Percentiles rank a stretch among this genome's conserved stretches.
These are phyloP conservation scores for Luehdorfia chinensis DNA, from an alignment of 1,140 invertebrate genomes.

Conservation along the genomic window DNA sequence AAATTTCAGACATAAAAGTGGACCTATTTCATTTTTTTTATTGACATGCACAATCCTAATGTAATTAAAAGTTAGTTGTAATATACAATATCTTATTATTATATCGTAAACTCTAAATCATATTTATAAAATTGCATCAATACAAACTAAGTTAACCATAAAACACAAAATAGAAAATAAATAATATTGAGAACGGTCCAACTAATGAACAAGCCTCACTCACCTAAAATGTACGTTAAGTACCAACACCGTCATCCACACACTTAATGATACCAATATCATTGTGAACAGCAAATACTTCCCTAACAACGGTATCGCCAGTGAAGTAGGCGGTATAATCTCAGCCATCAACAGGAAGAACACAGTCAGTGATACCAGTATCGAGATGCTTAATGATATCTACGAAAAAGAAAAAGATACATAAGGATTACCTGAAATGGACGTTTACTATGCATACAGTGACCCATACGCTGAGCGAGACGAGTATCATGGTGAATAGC, in stretches of 20 bases:
- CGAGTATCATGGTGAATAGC: constrained; percentile 98
- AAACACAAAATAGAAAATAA: too few relatives aligned
- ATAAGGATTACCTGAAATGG: constrained; percentile 91
- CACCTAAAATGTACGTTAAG: constrained; percentile 98
- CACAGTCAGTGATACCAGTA: constrained; percentile 98
- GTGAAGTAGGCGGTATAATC: constrained; percentile 98
- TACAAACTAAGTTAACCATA: too few relatives aligned
- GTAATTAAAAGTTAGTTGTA: too few relatives aligned
- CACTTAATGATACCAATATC: constrained; percentile 97
- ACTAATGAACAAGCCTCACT: constrained; percentile 42
- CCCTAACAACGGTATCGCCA: constrained; percentile 97
- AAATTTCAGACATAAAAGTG: too few relatives aligned
- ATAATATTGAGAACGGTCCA: constrained; percentile 15
- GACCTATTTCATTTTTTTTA: too few relatives aligned
- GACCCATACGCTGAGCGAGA: constrained; percentile 96
- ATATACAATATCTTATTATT: too few relatives aligned
- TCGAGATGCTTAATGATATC: constrained; percentile 97
- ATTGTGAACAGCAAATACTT: constrained; percentile 98
- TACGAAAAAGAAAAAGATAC: constrained; percentile 66
- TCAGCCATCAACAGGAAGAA: constrained; percentile 98
- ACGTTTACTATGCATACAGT: constrained; percentile 98
- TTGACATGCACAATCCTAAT: too few relatives aligned
- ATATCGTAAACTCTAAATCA: too few relatives aligned
- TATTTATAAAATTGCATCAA: too few relatives aligned
- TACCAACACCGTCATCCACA: constrained; percentile 97